Percentiles rank a stretch among this genome's conserved stretches.
Conservation (phyloP, 2,797 vertebrate genomes). For the Neosalanx taihuensis region DNA sequence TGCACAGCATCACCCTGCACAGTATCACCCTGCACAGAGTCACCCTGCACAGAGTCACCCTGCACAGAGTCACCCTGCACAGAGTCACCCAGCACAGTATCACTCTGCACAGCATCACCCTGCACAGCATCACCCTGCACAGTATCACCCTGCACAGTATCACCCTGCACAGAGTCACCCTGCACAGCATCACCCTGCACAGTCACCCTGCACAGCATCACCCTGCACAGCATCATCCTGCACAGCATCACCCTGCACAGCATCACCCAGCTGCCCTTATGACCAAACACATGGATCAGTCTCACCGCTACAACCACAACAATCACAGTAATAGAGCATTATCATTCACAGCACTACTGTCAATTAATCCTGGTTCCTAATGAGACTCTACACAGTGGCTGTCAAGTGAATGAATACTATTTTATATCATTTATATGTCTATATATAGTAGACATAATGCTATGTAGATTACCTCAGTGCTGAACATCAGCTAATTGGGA, state of each 20-base stretch:
- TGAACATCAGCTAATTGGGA: slow-evolving; percentile 41
- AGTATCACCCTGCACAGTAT: slow-evolving; percentile 8
- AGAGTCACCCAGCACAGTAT: slow-evolving; percentile 6
- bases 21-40: too few relatives aligned
- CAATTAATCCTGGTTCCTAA: slow-evolving; percentile 51
- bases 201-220: slow-evolving; percentile 15
- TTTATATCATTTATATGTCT: slow-evolving; percentile 6
- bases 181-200: neutral
- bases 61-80: neutral
- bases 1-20: too few relatives aligned
- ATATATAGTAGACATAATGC: slow-evolving; percentile 31
- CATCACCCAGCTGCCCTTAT: slow-evolving; percentile 4
- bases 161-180: slow-evolving; percentile 7
- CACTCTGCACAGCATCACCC: slow-evolving; percentile 4
- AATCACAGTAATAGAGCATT: slow-evolving; percentile 37
- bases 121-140: neutral
- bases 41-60: too few relatives aligned
- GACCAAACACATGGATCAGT: too few relatives aligned
- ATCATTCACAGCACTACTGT: slow-evolving; percentile 6
- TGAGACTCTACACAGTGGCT: slow-evolving; percentile 18
- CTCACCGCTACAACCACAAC: neutral
- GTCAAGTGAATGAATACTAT: neutral
- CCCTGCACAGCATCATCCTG: neutral
- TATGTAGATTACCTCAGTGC: slow-evolving; percentile 37
- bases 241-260: neutral